phyloP scores from a whole-genome alignment of 2,113 vertebrate genomes.

The Oreochromis tanganicae region DNA sequence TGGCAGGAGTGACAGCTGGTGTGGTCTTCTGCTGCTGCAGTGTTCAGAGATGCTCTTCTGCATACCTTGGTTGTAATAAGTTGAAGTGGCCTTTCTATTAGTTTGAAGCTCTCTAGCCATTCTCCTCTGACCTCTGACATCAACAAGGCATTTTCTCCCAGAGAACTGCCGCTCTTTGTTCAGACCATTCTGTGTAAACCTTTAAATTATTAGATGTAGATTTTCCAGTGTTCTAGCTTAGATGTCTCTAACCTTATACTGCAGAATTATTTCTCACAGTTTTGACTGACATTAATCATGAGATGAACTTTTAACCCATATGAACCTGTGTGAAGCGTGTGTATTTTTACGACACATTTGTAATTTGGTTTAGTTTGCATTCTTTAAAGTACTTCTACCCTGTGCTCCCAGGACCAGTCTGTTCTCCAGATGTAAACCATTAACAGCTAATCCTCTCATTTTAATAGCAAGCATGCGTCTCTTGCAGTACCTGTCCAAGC shows the following conservation, averaged over 20 bases:
- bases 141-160: neutral
- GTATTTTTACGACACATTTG: neutral
- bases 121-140: neutral
- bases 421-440: neutral
- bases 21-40: neutral
- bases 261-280: neutral
- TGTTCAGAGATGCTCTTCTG: neutral
- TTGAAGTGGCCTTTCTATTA: neutral
- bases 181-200: neutral
- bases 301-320: neutral
- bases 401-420: neutral
- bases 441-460: neutral
- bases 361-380: neutral
- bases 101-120: neutral
- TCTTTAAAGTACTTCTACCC: neutral
- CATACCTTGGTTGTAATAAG: neutral
- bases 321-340: neutral
- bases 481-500: conserved; percentile 89
- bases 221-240: neutral
- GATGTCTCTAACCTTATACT: neutral
- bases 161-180: neutral
- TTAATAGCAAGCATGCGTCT: neutral
- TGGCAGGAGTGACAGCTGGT: neutral
- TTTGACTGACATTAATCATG: neutral
- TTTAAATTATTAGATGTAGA: neutral